Percentiles rank a stretch among this genome's conserved stretches.
Conservation (phyloP, 2,113 vertebrate genomes). For the Haemorhous mexicanus region DNA sequence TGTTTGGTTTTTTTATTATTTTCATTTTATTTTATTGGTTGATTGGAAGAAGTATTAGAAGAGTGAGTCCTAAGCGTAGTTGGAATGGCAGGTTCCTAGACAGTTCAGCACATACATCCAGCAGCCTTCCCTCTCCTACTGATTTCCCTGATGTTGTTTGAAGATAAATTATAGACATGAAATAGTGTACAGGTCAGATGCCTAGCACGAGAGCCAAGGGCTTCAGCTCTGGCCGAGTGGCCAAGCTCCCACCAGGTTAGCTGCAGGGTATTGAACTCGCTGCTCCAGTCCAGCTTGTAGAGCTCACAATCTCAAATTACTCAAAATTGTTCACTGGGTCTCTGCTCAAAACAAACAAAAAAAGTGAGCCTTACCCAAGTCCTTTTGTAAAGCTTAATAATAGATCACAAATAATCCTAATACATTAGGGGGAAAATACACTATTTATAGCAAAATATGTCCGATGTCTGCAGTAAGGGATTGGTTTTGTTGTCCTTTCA, state of each 20-base stretch:
- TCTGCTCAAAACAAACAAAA: neutral
- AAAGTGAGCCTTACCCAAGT: neutral
- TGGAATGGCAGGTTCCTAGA: neutral
- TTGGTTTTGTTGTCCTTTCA: neutral
- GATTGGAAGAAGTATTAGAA: neutral
- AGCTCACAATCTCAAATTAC: neutral
- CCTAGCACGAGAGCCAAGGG: neutral
- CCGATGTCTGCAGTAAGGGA: neutral
- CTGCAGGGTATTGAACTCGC: neutral
- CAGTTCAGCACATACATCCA: neutral
- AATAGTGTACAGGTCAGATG: neutral
- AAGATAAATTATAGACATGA: neutral
- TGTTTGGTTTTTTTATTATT: accelerated
- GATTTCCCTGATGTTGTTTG: neutral
- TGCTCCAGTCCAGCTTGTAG: neutral
- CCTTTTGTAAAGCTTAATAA: neutral
- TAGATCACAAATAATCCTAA: neutral
- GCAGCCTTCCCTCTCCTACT: neutral
- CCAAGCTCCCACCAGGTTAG: neutral
- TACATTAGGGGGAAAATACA: neutral
- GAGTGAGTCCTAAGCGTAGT: neutral
- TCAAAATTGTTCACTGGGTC: neutral
- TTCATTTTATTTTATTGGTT: neutral
- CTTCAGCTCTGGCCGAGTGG: neutral
- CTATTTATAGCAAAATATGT: neutral